Evolutionary conservation across 2,113 vertebrate genomes (phyloP).

Genomic region (Heptranchias perlo): DNA sequence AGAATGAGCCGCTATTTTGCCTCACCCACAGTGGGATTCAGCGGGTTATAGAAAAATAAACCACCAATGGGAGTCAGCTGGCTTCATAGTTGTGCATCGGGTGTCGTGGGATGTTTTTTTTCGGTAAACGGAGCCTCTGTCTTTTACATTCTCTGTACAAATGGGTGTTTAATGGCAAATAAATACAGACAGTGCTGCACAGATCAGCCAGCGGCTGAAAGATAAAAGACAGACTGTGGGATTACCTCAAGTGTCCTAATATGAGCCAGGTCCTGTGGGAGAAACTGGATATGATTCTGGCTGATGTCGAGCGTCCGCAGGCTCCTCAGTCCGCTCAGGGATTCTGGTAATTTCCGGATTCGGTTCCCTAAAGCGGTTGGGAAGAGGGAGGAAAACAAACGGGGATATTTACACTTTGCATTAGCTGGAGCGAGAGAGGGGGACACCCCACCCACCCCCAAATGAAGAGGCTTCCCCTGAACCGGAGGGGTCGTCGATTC

Average conservation of each 20-base stretch:
- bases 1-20: neutral
- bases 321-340: constrained; percentile 63
- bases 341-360: constrained; percentile 66
- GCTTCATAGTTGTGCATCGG: neutral
- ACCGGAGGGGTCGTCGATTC: too few species aligned
- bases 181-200: neutral
- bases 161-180: neutral
- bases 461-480: too few species aligned
- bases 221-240: neutral
- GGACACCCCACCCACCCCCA: too few species aligned
- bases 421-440: neutral
- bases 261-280: constrained; percentile 68
- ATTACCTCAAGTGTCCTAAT: constrained; percentile 74
- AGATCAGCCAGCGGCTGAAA: too few species aligned
- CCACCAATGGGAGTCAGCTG: neutral
- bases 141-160: neutral
- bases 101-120: neutral
- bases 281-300: constrained; percentile 64
- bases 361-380: constrained; percentile 63
- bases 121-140: neutral
- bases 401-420: neutral
- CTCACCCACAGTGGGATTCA: neutral
- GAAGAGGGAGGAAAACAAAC: neutral
- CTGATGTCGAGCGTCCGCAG: constrained; percentile 74
- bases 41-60: neutral